Percentiles rank a stretch among this genome's conserved stretches.
These are phyloP conservation scores for Drosophila limbata DNA, from an alignment of 2,888 invertebrate genomes.

Conservation along the genomic window DNA sequence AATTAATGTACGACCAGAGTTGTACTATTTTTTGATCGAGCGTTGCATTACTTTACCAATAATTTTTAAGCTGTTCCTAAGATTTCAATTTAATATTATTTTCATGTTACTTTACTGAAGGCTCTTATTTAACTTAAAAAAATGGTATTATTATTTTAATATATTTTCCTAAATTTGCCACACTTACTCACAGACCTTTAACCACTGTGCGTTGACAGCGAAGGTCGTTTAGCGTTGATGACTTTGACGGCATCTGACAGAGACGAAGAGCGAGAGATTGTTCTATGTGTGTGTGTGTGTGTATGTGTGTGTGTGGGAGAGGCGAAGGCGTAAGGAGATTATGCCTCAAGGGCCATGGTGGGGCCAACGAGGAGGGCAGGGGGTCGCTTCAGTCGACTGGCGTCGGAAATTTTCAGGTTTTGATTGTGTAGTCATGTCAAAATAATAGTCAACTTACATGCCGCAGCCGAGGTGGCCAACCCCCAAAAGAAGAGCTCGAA, in stretches of 20 bases:
- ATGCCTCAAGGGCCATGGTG: slow-evolving; percentile 44
- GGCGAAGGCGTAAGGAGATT: slow-evolving; percentile 47
- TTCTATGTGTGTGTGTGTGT: neutral
- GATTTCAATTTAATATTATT: too few species aligned
- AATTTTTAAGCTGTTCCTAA: too few species aligned
- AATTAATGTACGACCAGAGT: too few species aligned
- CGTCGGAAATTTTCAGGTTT: slow-evolving; percentile 79
- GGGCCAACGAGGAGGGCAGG: slow-evolving; percentile 3
- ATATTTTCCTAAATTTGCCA: too few species aligned
- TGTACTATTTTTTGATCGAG: too few species aligned
- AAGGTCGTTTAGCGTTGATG: slow-evolving; percentile 81
- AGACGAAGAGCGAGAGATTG: slow-evolving; percentile 45
- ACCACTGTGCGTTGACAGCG: slow-evolving; percentile 74
- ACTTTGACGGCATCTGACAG: slow-evolving; percentile 65
- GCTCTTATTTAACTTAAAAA: too few species aligned
- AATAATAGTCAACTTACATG: slow-evolving; percentile 84
- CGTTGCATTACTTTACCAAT: too few species aligned
- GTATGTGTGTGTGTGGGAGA: slow-evolving; percentile 3
- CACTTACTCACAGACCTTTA: neutral
- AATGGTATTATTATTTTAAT: too few species aligned
- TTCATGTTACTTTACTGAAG: too few species aligned
- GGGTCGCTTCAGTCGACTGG: slow-evolving; percentile 39
- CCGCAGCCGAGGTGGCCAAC: slow-evolving; percentile 68
- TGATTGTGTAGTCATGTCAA: slow-evolving; percentile 83
- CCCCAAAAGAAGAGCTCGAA: slow-evolving; percentile 51